These are phyloP conservation scores for Acropternis orthonyx DNA, from an alignment of 2,797 vertebrate species.

Conservation along the genomic window DNA sequence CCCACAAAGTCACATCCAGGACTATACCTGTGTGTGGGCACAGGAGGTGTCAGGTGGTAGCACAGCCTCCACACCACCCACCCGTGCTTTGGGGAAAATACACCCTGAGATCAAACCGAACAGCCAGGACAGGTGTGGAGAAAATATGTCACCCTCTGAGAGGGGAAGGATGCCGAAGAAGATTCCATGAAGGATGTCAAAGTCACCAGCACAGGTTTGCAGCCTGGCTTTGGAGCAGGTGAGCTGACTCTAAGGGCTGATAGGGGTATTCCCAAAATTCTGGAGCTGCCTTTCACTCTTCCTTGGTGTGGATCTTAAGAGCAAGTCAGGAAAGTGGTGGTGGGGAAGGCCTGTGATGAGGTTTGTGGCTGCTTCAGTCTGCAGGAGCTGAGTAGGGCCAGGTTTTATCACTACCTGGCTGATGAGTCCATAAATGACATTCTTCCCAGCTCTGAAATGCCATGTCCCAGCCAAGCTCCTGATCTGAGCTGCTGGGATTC, in stretches of 20 bases:
- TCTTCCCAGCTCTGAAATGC: background rate
- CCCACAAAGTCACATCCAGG: background rate
- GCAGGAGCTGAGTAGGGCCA: background rate
- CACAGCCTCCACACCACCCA: background rate
- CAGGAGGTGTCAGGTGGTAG: background rate
- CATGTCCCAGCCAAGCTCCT: background rate
- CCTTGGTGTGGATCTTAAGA: background rate
- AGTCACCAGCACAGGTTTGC: background rate
- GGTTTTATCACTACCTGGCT: background rate
- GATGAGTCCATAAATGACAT: background rate
- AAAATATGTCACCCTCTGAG: background rate
- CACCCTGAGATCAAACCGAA: background rate
- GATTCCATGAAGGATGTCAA: background rate
- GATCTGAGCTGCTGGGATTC: background rate
- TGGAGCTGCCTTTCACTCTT: background rate
- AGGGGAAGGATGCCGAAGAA: background rate
- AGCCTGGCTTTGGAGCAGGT: background rate
- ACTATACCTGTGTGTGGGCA: background rate
- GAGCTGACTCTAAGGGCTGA: background rate
- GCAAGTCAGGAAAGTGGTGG: rapidly evolving
- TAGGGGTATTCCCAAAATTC: background rate
- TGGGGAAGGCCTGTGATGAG: background rate
- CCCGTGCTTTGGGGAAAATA: background rate
- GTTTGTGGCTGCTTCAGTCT: background rate
- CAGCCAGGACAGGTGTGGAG: background rate